These are phyloP conservation scores for Falco columbarius DNA, from an alignment of 2,797 vertebrate genomes.

Conservation along the genomic window DNA sequence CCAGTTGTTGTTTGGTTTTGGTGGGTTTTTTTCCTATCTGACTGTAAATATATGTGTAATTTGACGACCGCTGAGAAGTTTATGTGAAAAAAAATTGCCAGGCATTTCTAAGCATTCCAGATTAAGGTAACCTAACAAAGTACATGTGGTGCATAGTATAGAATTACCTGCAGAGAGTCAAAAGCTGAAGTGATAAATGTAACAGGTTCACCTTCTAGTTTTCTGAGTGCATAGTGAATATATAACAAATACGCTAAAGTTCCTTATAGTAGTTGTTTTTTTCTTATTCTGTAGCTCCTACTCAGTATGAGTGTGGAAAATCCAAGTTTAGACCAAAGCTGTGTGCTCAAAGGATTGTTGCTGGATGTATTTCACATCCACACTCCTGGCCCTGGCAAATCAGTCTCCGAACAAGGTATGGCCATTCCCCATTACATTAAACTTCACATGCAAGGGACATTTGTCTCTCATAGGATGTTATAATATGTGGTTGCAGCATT, in stretches of 20 bases:
- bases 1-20: neutral
- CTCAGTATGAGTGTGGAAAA: constrained; percentile 82
- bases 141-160: neutral
- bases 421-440: neutral
- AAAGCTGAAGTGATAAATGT: neutral
- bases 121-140: neutral
- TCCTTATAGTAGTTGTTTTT: neutral
- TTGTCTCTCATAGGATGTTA: neutral
- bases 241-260: accelerated
- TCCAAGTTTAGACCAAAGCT: constrained; percentile 80
- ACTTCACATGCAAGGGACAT: neutral
- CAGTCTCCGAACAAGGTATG: constrained; percentile 88
- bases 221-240: neutral
- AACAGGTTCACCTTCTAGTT: neutral
- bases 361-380: constrained; percentile 86
- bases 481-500: neutral
- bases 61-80: neutral
- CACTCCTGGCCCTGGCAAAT: constrained; percentile 98
- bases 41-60: neutral
- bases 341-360: constrained; percentile 91
- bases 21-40: neutral
- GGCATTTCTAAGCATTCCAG: neutral
- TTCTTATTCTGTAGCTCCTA: constrained; percentile 37
- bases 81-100: neutral
- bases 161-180: neutral